Evolutionary conservation across 2,113 vertebrate species (phyloP).

Genomic region (Alaudala cheleensis): DNA sequence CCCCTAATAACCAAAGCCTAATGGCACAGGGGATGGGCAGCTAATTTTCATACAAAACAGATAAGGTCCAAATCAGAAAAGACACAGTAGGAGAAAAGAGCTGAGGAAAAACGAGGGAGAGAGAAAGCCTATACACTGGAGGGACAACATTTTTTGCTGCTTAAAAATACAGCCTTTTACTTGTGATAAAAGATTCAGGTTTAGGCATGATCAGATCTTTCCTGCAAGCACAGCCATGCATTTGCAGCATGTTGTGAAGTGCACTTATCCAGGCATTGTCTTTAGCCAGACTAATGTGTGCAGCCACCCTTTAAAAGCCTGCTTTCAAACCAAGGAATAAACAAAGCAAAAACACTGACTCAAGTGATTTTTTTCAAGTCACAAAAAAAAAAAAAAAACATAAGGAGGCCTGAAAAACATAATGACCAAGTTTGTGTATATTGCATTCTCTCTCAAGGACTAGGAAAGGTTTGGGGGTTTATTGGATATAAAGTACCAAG

Average conservation of each 20-base stretch:
- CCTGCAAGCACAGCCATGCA: neutral
- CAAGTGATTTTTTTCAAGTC: neutral
- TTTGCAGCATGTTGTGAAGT: neutral
- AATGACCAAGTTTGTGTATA: neutral
- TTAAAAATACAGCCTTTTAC: neutral
- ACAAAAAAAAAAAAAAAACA: too few species aligned
- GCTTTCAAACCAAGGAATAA: neutral
- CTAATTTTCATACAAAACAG: neutral
- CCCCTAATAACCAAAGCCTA: neutral
- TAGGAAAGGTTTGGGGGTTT: neutral
- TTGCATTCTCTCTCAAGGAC: neutral
- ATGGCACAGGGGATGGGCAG: neutral
- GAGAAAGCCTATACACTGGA: neutral
- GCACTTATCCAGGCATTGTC: neutral
- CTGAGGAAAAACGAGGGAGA: neutral
- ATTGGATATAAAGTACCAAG: neutral
- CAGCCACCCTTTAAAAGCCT: neutral
- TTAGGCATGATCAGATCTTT: neutral
- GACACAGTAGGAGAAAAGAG: neutral
- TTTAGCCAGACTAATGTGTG: neutral
- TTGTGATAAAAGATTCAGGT: neutral
- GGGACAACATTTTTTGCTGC: neutral
- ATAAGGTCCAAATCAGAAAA: neutral
- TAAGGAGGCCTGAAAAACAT: neutral
- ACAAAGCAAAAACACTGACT: neutral